These are phyloP conservation scores for Tiphia femorata DNA, from an alignment of 2,888 invertebrate species.

Conservation along the genomic window DNA sequence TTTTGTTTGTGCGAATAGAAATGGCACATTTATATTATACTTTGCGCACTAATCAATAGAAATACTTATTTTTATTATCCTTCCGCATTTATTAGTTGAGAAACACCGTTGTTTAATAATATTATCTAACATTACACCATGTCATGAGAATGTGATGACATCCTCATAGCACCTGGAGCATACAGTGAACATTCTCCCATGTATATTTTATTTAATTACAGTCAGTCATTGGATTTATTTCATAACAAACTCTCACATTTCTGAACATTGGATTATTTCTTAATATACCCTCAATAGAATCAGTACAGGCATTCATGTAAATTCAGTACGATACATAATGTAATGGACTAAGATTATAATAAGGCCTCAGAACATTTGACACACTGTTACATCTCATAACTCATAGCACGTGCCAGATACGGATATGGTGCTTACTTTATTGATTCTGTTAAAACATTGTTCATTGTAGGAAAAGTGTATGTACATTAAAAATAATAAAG, in stretches of 20 bases:
- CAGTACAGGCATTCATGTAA: conserved; percentile 39
- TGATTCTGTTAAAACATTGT: background rate
- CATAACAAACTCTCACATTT: conserved; percentile 56
- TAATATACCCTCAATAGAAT: conserved; percentile 40
- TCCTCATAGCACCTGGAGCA: conserved; percentile 54
- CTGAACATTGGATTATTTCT: conserved; percentile 40
- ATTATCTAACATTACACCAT: conserved; percentile 48
- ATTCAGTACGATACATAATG: conserved; percentile 45
- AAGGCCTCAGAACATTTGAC: conserved; percentile 59
- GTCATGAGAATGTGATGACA: conserved; percentile 45
- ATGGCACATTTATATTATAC: conserved; percentile 21
- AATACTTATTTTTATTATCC: background rate
- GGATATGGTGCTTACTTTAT: too few species aligned
- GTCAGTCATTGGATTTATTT: conserved; percentile 64
- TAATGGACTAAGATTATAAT: conserved; percentile 48
- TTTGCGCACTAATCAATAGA: conserved; percentile 6
- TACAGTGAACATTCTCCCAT: conserved; percentile 63
- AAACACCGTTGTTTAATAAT: conserved; percentile 49
- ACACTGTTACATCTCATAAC: conserved; percentile 37
- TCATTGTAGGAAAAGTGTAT: background rate
- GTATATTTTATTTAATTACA: conserved; percentile 57
- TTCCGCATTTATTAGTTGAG: conserved; percentile 40
- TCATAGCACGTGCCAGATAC: too few species aligned
- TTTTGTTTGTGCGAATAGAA: conserved; percentile 46
- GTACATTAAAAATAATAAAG: too few species aligned